Evolutionary conservation across 2,888 invertebrate genomes (phyloP), one percentile per base, ranked within the genome.

Genomic region (Kryphioiulus occultus): DNA sequence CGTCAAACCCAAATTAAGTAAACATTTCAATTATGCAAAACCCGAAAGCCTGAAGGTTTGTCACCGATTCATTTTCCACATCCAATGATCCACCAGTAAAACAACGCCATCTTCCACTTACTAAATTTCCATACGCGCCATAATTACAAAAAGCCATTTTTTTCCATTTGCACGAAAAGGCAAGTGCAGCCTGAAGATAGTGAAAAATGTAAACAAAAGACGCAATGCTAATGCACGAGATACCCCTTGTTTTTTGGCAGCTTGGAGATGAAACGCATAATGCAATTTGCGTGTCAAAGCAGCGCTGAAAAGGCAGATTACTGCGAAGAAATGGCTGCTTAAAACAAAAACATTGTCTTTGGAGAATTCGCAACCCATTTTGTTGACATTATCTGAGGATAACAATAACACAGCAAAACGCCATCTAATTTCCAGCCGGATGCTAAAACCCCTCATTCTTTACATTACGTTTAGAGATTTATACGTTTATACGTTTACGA

Each of bases 11-110:
- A 53, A 53, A 53, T 53, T 53, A 53, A 53, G 53, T 7, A 53
- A 53, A 53, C 53, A 53, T 53, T 53, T n/a, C 53, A 53, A 53
- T 53, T 53, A 53, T 53, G 53, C 53, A n/a, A 53, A 53, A 53
- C 19, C n/a, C 53, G 3, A 19, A n/a, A n/a, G n/a, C 53, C 53
- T 15, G 53, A n/a, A 53, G 53, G 53, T 53, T n/a, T 53, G 53
- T n/a, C n/a, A 4, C 17, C 35, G 35, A 12, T 47, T 47, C 53
- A n/a, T 53, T 53, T n/a, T 3, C 53, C n/a, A 53, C 53, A 53
- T n/a, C n/a, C 53, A n/a, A 4, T n/a, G 53, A 53, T 53, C 53
- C n/a, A 15, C 53, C 10, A 3, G 53, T 4, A 53, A 53, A 53
- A 53, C 3, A 5, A 19, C 53, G 53, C n/a, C 53, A 53, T 5